A percentile compares a stretch with the other conserved stretches of the same genome.
Evolutionary conservation across 1,140 invertebrate genomes (phyloP).

Genomic region (Bombus difficillimus): DNA sequence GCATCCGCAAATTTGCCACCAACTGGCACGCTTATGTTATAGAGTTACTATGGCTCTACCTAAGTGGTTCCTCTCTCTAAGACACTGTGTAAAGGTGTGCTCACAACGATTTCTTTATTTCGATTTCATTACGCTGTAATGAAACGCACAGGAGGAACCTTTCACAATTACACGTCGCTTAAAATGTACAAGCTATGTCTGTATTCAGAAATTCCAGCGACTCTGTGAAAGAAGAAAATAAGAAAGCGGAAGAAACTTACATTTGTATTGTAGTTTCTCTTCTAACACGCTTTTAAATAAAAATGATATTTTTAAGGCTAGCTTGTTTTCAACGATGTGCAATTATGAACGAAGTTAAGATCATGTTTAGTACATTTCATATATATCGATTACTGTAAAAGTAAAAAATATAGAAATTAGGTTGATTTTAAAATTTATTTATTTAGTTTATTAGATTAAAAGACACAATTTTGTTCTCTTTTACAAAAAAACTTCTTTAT

Average conservation of each 20-base stretch:
- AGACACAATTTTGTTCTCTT: background rate
- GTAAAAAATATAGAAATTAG: background rate
- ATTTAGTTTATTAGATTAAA: no score
- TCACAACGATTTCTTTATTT: slow-evolving; percentile 26
- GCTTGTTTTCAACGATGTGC: background rate
- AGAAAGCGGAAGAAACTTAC: background rate
- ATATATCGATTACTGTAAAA: background rate
- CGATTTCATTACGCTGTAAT: background rate
- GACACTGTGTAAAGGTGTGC: slow-evolving; percentile 57
- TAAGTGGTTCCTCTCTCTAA: slow-evolving; percentile 63
- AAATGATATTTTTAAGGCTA: background rate
- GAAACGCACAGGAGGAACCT: no score
- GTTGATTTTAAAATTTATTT: background rate
- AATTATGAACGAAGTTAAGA: background rate
- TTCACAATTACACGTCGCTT: background rate
- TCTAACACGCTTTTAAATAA: background rate
- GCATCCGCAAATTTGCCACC: slow-evolving; percentile 81
- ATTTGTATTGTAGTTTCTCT: background rate
- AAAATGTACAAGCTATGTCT: background rate
- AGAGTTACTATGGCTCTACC: slow-evolving; percentile 73
- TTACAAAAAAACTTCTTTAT: background rate
- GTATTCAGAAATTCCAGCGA: background rate
- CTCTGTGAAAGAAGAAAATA: background rate
- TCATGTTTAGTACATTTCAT: background rate
- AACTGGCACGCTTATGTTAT: slow-evolving; percentile 79